Evolutionary conservation across 2,113 vertebrate genomes (phyloP).

Genomic region (Zapornia atra): DNA sequence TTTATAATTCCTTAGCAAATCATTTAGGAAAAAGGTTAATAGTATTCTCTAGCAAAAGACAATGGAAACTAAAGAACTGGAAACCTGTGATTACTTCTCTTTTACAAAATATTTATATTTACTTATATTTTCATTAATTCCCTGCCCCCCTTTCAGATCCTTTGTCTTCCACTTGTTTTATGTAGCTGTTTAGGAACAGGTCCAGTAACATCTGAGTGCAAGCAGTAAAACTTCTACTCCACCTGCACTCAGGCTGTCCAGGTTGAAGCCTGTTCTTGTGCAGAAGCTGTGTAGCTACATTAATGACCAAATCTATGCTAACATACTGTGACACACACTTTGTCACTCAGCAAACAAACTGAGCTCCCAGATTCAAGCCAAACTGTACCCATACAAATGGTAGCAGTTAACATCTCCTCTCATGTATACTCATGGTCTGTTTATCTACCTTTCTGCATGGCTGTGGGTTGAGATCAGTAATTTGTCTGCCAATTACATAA

Average conservation of each 20-base stretch:
- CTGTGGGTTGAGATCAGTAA: background rate
- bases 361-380: background rate
- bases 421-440: accelerated
- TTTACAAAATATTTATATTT: background rate
- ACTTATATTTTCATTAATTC: background rate
- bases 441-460: background rate
- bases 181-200: background rate
- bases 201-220: background rate
- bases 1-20: background rate
- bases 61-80: background rate
- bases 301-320: accelerated
- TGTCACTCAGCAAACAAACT: background rate
- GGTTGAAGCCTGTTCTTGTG: background rate
- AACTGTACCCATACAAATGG: too few species aligned
- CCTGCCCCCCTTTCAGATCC: background rate
- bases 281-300: too few species aligned
- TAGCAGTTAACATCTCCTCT: background rate
- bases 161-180: background rate
- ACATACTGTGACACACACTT: background rate
- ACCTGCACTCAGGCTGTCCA: background rate
- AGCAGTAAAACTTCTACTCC: background rate
- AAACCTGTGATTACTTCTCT: background rate
- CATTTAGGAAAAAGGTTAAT: background rate
- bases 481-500: background rate
- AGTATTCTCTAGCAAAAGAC: background rate